phyloP scores from a whole-genome alignment of 1,140 invertebrate genomes.

The Hycleus cichorii region DNA sequence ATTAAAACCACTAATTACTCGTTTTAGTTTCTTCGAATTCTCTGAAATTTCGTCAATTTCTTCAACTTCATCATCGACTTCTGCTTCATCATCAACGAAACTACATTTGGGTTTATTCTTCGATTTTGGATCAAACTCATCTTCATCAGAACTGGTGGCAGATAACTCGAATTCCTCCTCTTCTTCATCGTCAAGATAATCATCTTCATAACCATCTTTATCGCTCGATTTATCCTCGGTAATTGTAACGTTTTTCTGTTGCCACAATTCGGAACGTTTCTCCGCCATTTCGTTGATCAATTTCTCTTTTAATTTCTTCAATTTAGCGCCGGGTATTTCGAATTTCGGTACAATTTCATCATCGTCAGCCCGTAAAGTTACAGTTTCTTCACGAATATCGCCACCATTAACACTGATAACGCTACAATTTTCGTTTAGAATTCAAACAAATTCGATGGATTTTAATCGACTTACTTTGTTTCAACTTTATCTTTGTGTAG shows the following conservation, averaged over 20 bases:
- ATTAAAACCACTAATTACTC: conserved; percentile 26
- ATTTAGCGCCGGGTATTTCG: conserved; percentile 49
- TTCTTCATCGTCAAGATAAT: conserved; percentile 42
- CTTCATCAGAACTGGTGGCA: conserved; percentile 38
- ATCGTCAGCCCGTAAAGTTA: conserved; percentile 38
- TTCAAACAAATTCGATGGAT: too few species aligned
- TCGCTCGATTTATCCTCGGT: conserved; percentile 21
- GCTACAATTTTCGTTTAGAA: conserved; percentile 25
- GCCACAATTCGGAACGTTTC: conserved; percentile 55
- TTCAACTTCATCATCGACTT: conserved; percentile 30
- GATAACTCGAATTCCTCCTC: conserved; percentile 33
- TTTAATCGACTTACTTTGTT: conserved; percentile 33
- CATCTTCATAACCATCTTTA: conserved; percentile 23
- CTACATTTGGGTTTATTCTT: conserved; percentile 26
- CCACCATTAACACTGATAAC: conserved; percentile 39
- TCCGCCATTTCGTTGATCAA: conserved; percentile 56
- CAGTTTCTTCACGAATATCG: conserved; percentile 41
- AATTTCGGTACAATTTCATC: conserved; percentile 29
- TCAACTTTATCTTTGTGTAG: conserved; percentile 42
- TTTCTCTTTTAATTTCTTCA: conserved; percentile 52
- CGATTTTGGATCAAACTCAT: conserved; percentile 19
- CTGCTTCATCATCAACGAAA: conserved; percentile 32
- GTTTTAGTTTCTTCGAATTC: conserved; percentile 32
- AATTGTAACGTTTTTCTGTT: conserved; percentile 45
- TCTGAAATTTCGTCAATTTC: conserved; percentile 36